phyloP scores from a whole-genome alignment of 2,888 invertebrate species.

The Gastrophysa polygoni region DNA sequence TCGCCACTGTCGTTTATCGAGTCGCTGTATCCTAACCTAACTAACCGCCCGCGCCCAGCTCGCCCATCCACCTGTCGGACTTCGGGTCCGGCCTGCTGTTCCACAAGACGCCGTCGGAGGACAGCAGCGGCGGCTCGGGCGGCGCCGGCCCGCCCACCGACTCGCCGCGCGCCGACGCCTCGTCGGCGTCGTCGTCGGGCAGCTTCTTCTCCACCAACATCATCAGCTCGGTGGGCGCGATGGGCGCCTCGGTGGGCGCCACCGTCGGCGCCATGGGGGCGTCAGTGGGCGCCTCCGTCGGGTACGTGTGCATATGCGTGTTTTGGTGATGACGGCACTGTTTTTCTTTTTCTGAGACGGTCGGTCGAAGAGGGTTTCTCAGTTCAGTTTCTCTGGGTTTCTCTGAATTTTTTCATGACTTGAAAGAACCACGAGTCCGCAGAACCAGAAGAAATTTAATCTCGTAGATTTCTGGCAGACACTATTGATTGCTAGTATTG shows the following conservation, averaged over 20 bases:
- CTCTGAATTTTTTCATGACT: no score
- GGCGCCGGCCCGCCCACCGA: constrained; percentile 65
- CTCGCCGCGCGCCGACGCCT: constrained; percentile 30
- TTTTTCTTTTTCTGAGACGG: no score
- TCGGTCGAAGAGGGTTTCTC: no score
- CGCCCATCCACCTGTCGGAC: constrained; percentile 94
- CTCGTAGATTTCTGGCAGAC: no score
- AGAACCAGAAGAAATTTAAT: no score
- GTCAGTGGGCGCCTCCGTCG: constrained; percentile 52
- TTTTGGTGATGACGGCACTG: constrained; percentile 24
- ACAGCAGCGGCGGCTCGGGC: no score
- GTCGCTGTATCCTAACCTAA: background rate
- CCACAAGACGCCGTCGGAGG: constrained; percentile 89
- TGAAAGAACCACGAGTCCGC: no score
- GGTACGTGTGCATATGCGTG: constrained; percentile 44
- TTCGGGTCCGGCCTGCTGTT: constrained; percentile 94
- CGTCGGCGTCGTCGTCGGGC: constrained; percentile 39
- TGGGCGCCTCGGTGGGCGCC: constrained; percentile 52
- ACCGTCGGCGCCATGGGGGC: constrained; percentile 51
- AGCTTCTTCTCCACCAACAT: constrained; percentile 58
- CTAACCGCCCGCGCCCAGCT: constrained; percentile 61
- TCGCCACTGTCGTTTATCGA: no score
- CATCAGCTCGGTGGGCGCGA: constrained; percentile 56
- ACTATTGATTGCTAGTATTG: no score
- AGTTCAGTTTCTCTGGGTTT: no score